Evolutionary conservation across 1,140 invertebrate genomes (phyloP).

Genomic region (Papilio dardanus): DNA sequence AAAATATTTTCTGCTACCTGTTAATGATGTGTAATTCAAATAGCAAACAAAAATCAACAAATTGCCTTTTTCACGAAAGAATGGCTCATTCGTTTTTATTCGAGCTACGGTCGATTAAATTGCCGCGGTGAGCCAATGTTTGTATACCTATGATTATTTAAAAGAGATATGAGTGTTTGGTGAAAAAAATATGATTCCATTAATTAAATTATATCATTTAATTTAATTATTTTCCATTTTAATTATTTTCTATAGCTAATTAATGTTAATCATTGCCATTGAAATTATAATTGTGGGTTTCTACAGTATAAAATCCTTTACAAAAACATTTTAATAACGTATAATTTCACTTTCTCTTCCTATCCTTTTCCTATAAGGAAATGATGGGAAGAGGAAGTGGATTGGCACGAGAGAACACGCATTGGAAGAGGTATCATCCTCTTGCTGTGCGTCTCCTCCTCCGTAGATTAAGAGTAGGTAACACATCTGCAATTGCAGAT

Average conservation of each 20-base stretch:
- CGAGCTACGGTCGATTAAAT: background rate
- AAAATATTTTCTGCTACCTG: background rate
- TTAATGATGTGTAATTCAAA: background rate
- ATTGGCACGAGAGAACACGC: too few species aligned
- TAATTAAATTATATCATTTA: background rate
- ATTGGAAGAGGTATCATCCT: too few species aligned
- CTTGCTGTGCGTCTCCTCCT: too few species aligned
- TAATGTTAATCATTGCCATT: too few species aligned
- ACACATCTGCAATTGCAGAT: too few species aligned
- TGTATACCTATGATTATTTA: background rate
- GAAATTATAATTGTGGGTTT: too few species aligned
- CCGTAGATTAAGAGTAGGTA: too few species aligned
- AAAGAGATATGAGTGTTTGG: background rate
- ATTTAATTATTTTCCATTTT: background rate
- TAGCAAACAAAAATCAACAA: background rate
- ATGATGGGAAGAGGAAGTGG: too few species aligned
- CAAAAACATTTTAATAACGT: too few species aligned
- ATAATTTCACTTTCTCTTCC: too few species aligned
- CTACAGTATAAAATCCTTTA: too few species aligned
- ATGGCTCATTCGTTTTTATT: constrained; percentile 8
- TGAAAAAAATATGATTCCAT: background rate
- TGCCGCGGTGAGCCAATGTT: background rate
- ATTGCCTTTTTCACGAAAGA: background rate
- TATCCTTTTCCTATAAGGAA: too few species aligned
- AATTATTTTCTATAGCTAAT: background rate